Base-by-base conservation (phyloP, 2,113 vertebrate species). In the Plotosus lineatus region DNA sequence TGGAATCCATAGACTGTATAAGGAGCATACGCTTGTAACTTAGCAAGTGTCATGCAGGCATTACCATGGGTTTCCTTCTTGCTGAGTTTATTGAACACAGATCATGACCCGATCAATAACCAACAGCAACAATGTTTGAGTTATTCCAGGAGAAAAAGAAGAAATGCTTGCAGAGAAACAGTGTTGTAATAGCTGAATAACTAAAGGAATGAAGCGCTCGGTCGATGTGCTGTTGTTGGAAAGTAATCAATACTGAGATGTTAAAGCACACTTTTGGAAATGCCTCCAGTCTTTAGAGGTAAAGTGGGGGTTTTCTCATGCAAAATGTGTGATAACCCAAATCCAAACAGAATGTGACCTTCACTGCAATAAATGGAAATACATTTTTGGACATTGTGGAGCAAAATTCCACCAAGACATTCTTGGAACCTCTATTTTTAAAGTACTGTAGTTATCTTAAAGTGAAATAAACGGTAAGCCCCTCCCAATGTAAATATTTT, bases 91-190 rank as follows among this genome's bases (percentile, higher is more conserved):
- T 31, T 78, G 79, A 78, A 79, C 19, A 60, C 81, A 88, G 87
- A 89, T 91, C 88, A 92, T 90, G 85, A 89, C 88, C 84, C 88
- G 88, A 93, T 92, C 91, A 90, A 91, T 92, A 90, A 77, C 77
- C 88, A 86, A 87, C 89, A 86, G 87, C 90, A 88, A 82, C 86
- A 53, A 87, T 55, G 56, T 63, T 31, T 75, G 81, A 82, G 61
- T 77, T 48, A 77, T 85, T 48, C 56, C 75, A 77, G 26, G 26
- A 42, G 51, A 61, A 87, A 83, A 84, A 88, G 89, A 84, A 76
- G 86, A 26, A 84, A 68, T 10, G 4, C 17, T 36, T 65, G 38
- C 33, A 40, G 0, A 14, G 50, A 75, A 75, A 74, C 58, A 65
- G 33, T 38, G 19, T 9, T 21, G 33, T 65, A 65, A 36, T 33